Percentiles rank a stretch among this genome's conserved stretches.
Conservation (phyloP, 2,888 invertebrate genomes). For the Spilosoma lubricipeda region DNA sequence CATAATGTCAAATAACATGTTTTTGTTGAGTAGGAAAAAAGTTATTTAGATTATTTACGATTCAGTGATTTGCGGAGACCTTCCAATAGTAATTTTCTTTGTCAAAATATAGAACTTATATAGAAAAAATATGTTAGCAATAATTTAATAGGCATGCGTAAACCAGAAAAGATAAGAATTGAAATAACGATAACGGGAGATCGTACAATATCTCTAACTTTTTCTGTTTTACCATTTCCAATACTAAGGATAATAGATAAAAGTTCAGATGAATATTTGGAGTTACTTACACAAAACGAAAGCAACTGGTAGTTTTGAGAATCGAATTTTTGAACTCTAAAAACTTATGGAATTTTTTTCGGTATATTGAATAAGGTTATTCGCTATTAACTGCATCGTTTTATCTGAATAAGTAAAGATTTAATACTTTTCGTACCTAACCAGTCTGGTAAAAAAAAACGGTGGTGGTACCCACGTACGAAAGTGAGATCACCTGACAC, state of each 20-base stretch:
- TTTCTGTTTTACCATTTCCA: background rate
- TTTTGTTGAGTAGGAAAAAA: slow-evolving; percentile 30
- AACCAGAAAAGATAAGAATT: background rate
- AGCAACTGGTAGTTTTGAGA: background rate
- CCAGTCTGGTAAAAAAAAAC: too few relatives aligned
- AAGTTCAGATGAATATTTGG: background rate
- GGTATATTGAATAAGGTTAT: background rate
- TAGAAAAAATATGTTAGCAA: background rate
- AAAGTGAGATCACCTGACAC: too few relatives aligned
- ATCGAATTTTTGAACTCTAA: background rate
- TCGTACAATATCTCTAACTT: background rate
- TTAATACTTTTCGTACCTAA: too few relatives aligned
- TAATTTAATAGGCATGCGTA: background rate
- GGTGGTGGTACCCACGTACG: too few relatives aligned
- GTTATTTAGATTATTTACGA: slow-evolving; percentile 48
- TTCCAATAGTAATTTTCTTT: background rate
- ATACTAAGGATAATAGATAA: background rate
- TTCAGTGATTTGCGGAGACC: slow-evolving; percentile 19
- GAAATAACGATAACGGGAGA: background rate
- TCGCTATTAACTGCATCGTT: background rate
- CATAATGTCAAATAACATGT: slow-evolving; percentile 26
- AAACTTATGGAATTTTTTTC: background rate
- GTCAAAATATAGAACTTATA: slow-evolving; percentile 1
- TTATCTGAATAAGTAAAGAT: too few relatives aligned
- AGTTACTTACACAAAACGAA: background rate